A percentile compares a stretch with the other conserved stretches of the same genome.
Evolutionary conservation across 2,113 vertebrate genomes (phyloP).

Genomic region (Amphiprion ocellaris): DNA sequence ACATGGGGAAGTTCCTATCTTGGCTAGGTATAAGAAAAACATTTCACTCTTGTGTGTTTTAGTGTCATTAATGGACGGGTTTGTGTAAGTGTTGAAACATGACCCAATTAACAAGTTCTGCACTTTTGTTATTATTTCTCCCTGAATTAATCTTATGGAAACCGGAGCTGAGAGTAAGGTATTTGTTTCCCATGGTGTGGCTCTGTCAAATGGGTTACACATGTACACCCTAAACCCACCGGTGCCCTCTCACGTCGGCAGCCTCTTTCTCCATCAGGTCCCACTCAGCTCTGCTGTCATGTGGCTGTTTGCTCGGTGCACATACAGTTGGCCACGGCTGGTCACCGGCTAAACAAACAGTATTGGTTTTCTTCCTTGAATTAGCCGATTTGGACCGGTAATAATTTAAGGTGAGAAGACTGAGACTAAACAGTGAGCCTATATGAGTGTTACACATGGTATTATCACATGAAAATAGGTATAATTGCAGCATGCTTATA

Average conservation of each 20-base stretch:
- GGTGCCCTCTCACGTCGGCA: constrained; percentile 48
- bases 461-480: constrained; percentile 72
- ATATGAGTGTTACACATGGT: constrained; percentile 63
- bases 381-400: constrained; percentile 70
- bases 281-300: constrained; percentile 52
- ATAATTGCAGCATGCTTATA: constrained; percentile 69
- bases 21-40: constrained; percentile 35
- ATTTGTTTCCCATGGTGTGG: constrained; percentile 74
- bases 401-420: constrained; percentile 65
- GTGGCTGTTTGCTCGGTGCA: constrained; percentile 31
- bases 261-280: constrained; percentile 57
- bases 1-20: constrained; percentile 19
- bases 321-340: constrained; percentile 40
- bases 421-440: constrained; percentile 53
- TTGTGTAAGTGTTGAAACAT: constrained; percentile 75
- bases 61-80: constrained; percentile 52
- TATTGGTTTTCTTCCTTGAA: constrained; percentile 65
- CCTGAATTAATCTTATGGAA: constrained; percentile 71
- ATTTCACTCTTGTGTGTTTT: constrained; percentile 53
- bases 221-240: constrained; percentile 56
- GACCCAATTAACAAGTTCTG: constrained; percentile 73
- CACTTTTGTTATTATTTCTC: constrained; percentile 77
- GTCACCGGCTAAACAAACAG: constrained; percentile 72
- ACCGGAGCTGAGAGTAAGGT: constrained; percentile 60
- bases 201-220: constrained; percentile 78